Evolutionary conservation across 2,797 vertebrate genomes (phyloP), one percentile per base, ranked within the genome.

Genomic region (Manis pentadactyla): DNA sequence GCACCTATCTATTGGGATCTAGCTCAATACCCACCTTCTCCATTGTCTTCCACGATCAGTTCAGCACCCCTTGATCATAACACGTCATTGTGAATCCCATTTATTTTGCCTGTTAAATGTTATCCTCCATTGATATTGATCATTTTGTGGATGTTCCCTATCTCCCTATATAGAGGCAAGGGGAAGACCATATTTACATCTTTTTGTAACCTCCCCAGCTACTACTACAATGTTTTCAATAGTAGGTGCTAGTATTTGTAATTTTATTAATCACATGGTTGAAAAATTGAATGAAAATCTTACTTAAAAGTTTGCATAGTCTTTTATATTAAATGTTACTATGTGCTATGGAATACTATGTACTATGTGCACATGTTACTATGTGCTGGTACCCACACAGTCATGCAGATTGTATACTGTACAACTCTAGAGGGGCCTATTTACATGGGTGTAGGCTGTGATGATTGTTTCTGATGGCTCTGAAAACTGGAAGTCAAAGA

Each of bases 181-280:
- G 57, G 86, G 8, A 89, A 74, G 46, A 77, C 2, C 39, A 53
- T 42, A 27, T 92, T 83, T 81, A 53, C 0, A 81, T 61, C n/a
- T 82, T 97, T 66, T 51, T 71, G 11, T 86, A 74, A 82, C 15
- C 19, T 74, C 21, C 21, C 49, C 23, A 93, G 64, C 23, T 59
- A 31, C 39, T 79, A 89, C 19, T 69, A 84, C 17, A 17, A 34
- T 61, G 37, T 74, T 95, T 73, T 42, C 23, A 92, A 63, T 5
- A 64, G 9, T 66, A 81, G 42, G 17, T 53, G 46, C 73, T 91
- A 82, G 42, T 81, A 87, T 74, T 83, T 75, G 15, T 59, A 90
- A 87, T 88, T 92, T 93, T 90, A 64, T 75, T 90, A 92, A 93
- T 64, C 78, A 27, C 1, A 13, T 75, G 74, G 19, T 73, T 95